phyloP scores from a whole-genome alignment of 2,888 invertebrate species.

The Podotricha telesiphe region DNA sequence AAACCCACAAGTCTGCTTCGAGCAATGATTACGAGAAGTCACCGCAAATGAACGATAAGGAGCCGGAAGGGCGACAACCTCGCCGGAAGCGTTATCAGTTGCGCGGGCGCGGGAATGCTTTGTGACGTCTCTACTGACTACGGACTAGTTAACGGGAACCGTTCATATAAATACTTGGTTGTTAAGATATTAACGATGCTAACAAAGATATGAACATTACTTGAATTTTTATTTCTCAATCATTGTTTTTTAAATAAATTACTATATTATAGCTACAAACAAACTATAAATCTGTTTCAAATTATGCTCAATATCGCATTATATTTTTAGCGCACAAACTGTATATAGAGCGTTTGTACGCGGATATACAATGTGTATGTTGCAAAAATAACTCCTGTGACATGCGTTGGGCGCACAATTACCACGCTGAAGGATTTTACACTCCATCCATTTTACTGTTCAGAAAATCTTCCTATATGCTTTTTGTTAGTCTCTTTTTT shows the following conservation, averaged over 20 bases:
- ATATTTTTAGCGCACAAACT: slow-evolving; percentile 30
- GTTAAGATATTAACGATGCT: background rate
- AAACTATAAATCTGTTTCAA: no score
- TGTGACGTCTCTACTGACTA: background rate
- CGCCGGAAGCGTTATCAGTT: slow-evolving; percentile 66
- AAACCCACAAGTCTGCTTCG: slow-evolving; percentile 25
- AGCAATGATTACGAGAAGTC: slow-evolving; percentile 43
- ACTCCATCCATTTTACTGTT: slow-evolving; percentile 14
- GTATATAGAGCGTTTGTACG: slow-evolving; percentile 60
- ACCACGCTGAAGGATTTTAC: slow-evolving; percentile 21
- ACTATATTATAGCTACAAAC: no score
- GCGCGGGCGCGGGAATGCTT: slow-evolving; percentile 19
- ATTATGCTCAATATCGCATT: background rate
- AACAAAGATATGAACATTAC: no score
- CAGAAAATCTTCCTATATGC: background rate
- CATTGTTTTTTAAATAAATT: no score
- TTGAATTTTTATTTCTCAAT: no score
- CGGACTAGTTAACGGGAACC: background rate
- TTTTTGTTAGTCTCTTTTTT: background rate
- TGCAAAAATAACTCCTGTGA: slow-evolving; percentile 57
- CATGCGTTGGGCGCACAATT: slow-evolving; percentile 28
- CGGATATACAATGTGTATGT: slow-evolving; percentile 58
- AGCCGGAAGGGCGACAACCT: slow-evolving; percentile 74
- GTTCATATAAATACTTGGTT: background rate
- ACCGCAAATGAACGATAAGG: slow-evolving; percentile 66